phyloP scores from a whole-genome alignment of 2,113 vertebrate species.

The Phalacrocorax brasilianus region DNA sequence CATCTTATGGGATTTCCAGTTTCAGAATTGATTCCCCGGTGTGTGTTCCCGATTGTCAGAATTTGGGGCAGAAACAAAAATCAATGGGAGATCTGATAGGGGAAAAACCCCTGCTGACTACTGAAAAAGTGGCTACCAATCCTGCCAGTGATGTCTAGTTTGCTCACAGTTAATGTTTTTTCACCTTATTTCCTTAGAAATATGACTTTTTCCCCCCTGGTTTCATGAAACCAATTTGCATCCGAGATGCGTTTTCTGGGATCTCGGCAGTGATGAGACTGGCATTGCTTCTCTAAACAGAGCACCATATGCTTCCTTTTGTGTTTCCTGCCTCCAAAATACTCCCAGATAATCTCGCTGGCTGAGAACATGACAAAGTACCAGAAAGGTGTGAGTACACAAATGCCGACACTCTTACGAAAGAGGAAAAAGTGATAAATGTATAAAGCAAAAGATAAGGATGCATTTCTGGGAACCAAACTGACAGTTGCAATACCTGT shows the following conservation, averaged over 20 bases:
- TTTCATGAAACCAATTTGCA: not conserved
- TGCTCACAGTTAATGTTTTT: not conserved
- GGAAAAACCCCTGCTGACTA: not conserved
- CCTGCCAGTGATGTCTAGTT: not conserved
- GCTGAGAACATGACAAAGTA: not conserved
- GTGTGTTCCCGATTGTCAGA: not conserved
- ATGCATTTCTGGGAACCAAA: constrained; percentile 1
- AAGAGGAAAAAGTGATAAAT: constrained; percentile 2
- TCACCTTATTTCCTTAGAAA: not conserved
- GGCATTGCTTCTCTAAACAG: not conserved
- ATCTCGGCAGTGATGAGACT: not conserved
- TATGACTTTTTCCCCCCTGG: not conserved
- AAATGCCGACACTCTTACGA: not conserved
- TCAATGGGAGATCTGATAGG: not conserved
- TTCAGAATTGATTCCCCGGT: not conserved
- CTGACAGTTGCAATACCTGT: not conserved
- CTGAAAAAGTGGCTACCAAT: not conserved
- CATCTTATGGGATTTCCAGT: not conserved
- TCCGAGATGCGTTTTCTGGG: not conserved
- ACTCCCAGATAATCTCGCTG: not conserved
- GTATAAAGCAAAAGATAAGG: not conserved
- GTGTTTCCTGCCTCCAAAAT: constrained; percentile 10
- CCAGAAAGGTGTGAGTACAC: not conserved
- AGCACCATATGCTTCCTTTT: not conserved
- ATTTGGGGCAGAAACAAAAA: not conserved